Conservation (phyloP, 1,140 invertebrate species). For the Saccostrea echinata region DNA sequence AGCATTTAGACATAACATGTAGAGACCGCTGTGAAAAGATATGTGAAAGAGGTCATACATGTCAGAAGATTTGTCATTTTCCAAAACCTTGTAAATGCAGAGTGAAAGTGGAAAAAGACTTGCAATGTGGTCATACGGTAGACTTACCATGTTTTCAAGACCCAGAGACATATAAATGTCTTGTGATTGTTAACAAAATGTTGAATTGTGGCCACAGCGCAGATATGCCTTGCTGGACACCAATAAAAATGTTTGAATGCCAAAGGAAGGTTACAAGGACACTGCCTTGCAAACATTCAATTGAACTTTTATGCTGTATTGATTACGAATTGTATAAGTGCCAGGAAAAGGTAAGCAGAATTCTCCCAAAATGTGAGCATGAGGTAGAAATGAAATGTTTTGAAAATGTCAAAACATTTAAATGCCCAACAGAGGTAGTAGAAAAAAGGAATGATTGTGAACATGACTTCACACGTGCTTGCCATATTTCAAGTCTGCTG, state of each 20-base stretch:
- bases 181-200: conserved; percentile 27
- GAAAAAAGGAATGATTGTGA: background rate
- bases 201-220: conserved; percentile 58
- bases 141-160: conserved; percentile 71
- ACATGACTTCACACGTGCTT: background rate
- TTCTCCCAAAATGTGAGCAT: conserved; percentile 46
- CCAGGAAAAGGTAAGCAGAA: conserved; percentile 35
- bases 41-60: conserved; percentile 66
- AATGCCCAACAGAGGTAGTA: background rate
- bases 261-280: conserved; percentile 41
- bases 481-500: background rate
- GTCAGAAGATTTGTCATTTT: conserved; percentile 64
- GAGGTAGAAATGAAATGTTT: conserved; percentile 35
- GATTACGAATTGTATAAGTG: background rate
- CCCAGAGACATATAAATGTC: conserved; percentile 10
- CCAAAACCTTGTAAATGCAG: conserved; percentile 66
- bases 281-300: conserved; percentile 74
- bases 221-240: conserved; percentile 53
- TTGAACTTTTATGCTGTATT: conserved; percentile 42
- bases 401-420: background rate
- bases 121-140: conserved; percentile 61
- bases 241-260: conserved; percentile 53
- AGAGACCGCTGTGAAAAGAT: conserved; percentile 70
- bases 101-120: conserved; percentile 68
- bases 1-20: conserved; percentile 70